These are phyloP conservation scores for Troides helena DNA, from an alignment of 2,888 invertebrate species.

Conservation along the genomic window DNA sequence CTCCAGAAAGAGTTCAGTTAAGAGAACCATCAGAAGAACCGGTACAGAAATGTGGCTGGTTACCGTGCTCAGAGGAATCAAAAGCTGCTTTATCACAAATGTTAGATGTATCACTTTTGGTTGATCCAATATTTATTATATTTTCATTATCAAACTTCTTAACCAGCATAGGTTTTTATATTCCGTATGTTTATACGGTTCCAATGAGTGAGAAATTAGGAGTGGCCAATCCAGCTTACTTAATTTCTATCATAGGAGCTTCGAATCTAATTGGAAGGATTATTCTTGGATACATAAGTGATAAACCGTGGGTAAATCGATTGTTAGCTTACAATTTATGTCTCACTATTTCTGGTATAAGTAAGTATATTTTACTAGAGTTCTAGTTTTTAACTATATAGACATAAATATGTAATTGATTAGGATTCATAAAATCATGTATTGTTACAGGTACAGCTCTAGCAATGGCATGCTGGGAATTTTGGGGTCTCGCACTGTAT, in stretches of 20 bases:
- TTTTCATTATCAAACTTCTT: slow-evolving; percentile 97
- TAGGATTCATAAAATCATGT: slow-evolving; percentile 5
- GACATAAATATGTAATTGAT: too few species aligned
- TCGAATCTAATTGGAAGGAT: slow-evolving; percentile 95
- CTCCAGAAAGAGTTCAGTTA: slow-evolving; percentile 63
- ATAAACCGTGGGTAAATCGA: slow-evolving; percentile 95
- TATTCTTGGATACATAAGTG: slow-evolving; percentile 91
- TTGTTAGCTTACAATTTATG: slow-evolving; percentile 93
- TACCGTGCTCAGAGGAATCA: slow-evolving; percentile 85
- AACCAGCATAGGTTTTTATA: slow-evolving; percentile 96
- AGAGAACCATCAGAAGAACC: slow-evolving; percentile 62
- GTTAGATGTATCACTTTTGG: slow-evolving; percentile 91
- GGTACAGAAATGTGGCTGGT: slow-evolving; percentile 76
- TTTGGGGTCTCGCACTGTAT: slow-evolving; percentile 87
- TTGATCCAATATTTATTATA: slow-evolving; percentile 92
- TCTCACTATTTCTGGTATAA: slow-evolving; percentile 92
- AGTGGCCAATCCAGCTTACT: slow-evolving; percentile 82
- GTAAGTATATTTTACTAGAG: slow-evolving; percentile 75
- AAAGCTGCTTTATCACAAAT: slow-evolving; percentile 87
- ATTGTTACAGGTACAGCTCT: slow-evolving; percentile 85
- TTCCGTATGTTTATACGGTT: slow-evolving; percentile 93
- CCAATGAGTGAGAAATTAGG: slow-evolving; percentile 85
- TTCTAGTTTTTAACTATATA: not conserved
- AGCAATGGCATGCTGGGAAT: slow-evolving; percentile 87
- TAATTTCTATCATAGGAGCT: slow-evolving; percentile 90